Percentiles rank a stretch among this genome's conserved stretches.
phyloP scores from a whole-genome alignment of 1,140 invertebrate genomes.

The Diabrotica undecimpunctata region DNA sequence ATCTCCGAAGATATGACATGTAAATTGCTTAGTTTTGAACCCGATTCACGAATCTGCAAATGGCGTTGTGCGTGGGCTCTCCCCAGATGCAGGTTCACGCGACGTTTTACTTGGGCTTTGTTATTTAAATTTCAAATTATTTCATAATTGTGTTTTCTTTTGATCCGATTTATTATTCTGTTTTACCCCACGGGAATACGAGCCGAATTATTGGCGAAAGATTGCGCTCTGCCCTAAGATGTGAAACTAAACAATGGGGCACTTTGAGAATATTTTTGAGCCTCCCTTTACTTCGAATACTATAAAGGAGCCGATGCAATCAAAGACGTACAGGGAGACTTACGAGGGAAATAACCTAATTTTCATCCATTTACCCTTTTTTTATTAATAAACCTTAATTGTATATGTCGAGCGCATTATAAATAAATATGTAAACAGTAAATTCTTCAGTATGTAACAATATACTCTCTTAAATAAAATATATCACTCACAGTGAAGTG shows the following conservation, averaged over 20 bases:
- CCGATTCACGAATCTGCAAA: slow-evolving; percentile 29
- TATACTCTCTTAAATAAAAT: too few species aligned
- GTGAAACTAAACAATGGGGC: too few species aligned
- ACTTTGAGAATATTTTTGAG: neutral
- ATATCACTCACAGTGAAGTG: too few species aligned
- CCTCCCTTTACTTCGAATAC: too few species aligned
- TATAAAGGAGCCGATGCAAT: neutral
- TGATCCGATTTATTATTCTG: too few species aligned
- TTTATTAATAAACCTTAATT: too few species aligned
- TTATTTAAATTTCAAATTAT: slow-evolving; percentile 38
- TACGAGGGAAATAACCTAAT: neutral
- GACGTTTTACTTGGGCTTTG: slow-evolving; percentile 30
- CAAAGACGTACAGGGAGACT: neutral
- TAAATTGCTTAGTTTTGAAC: slow-evolving; percentile 39
- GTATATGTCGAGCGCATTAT: too few species aligned
- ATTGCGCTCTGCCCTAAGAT: neutral
- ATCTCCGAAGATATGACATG: slow-evolving; percentile 33
- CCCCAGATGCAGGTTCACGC: slow-evolving; percentile 28
- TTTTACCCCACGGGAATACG: neutral
- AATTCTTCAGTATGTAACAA: too few species aligned
- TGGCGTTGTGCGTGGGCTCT: slow-evolving; percentile 24
- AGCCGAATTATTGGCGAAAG: neutral
- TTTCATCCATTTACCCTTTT: too few species aligned
- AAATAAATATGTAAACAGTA: too few species aligned
- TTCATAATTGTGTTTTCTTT: slow-evolving; percentile 29